These are phyloP conservation scores for Boleophthalmus pectinirostris DNA, from an alignment of 2,113 vertebrate genomes.

Conservation along the genomic window DNA sequence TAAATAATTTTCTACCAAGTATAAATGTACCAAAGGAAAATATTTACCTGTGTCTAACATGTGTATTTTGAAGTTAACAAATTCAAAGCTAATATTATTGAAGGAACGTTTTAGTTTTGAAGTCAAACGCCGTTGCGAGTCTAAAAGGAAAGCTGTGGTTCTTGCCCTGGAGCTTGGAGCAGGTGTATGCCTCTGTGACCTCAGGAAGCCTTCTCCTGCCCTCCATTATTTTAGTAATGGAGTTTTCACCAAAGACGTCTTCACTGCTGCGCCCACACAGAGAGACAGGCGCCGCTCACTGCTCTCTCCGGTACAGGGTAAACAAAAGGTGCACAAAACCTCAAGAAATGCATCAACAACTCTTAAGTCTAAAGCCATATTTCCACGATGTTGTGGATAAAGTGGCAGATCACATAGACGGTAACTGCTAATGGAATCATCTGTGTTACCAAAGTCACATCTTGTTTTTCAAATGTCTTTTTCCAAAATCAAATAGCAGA, in stretches of 20 bases:
- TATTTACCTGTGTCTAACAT: neutral
- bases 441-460: too few relatives aligned
- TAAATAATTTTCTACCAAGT: neutral
- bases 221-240: constrained; percentile 22
- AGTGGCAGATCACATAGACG: neutral
- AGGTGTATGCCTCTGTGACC: constrained; percentile 11
- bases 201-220: constrained; percentile 3
- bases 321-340: neutral
- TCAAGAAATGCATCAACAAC: neutral
- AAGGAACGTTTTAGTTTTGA: neutral
- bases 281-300: neutral
- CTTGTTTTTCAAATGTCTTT: too few relatives aligned
- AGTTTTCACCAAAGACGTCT: constrained; percentile 22
- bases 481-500: too few relatives aligned
- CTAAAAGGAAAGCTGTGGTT: constrained; percentile 1
- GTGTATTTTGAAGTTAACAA: neutral
- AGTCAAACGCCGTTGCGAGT: constrained; percentile 25
- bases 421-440: neutral
- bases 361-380: neutral
- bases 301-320: neutral
- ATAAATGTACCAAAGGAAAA: neutral
- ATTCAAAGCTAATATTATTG: neutral
- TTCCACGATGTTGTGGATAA: neutral
- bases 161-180: constrained; percentile 11
- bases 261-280: constrained; percentile 10